A percentile compares a stretch with the other conserved stretches of the same genome.
phyloP scores from a whole-genome alignment of 2,113 vertebrate species.

The Channa argus region DNA sequence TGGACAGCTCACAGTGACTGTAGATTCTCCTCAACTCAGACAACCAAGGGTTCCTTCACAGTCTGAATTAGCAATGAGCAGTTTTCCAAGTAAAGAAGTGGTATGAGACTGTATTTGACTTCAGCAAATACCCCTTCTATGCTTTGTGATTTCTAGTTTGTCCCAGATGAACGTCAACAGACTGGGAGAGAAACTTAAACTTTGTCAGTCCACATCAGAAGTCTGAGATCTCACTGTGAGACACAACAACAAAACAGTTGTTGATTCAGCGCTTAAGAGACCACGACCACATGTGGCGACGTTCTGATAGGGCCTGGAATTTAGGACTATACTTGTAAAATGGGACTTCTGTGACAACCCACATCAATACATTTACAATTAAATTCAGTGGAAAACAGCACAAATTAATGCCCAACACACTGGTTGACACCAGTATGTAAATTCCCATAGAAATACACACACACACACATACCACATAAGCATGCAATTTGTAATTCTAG shows the following conservation, averaged over 20 bases:
- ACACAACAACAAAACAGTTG: no score
- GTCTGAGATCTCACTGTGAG: neutral
- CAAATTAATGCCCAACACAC: neutral
- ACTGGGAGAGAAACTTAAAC: neutral
- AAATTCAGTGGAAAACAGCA: no score
- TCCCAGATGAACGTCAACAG: neutral
- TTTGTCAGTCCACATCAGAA: no score
- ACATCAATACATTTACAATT: neutral
- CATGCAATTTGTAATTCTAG: no score
- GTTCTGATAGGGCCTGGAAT: neutral
- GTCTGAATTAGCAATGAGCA: slow-evolving; percentile 2
- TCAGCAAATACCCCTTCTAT: neutral
- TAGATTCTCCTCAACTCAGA: slow-evolving; percentile 19
- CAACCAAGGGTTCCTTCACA: slow-evolving; percentile 5
- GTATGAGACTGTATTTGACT: neutral
- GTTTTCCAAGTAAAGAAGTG: neutral
- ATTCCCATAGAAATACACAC: neutral
- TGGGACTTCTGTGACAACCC: neutral
- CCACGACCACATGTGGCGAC: neutral
- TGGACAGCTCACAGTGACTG: slow-evolving; percentile 4
- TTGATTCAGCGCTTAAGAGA: neutral
- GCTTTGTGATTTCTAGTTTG: neutral
- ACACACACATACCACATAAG: neutral
- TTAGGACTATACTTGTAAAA: neutral
- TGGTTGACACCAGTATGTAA: neutral